Evolutionary conservation across 2,797 vertebrate genomes (phyloP).

Genomic region (Pteropus rufus): DNA sequence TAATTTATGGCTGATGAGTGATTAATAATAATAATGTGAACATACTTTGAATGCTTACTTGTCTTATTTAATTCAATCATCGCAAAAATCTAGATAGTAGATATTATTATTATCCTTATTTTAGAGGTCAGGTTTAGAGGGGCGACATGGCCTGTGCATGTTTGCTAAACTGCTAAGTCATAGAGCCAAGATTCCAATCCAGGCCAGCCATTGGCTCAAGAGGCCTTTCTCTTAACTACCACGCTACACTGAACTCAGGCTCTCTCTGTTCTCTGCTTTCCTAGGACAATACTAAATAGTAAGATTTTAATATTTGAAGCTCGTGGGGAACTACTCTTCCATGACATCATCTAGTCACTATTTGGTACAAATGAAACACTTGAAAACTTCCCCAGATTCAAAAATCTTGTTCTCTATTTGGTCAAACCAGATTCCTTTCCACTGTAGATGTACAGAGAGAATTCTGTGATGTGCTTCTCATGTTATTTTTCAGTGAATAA

Average conservation of each 20-base stretch:
- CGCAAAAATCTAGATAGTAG: not conserved
- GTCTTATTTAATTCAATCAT: not conserved
- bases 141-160: not conserved
- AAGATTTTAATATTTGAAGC: not conserved
- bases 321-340: not conserved
- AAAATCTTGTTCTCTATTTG: not conserved
- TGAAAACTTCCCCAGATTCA: not conserved
- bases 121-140: not conserved
- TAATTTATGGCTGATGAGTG: not conserved
- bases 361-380: not conserved
- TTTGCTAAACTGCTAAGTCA: not conserved
- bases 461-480: not conserved
- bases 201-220: not conserved
- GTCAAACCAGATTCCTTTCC: not conserved
- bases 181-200: not conserved
- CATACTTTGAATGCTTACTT: not conserved
- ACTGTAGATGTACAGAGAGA: not conserved
- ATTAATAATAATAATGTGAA: not conserved
- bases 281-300: not conserved
- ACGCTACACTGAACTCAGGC: not conserved
- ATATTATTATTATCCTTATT: not conserved
- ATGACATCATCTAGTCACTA: not conserved
- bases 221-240: not conserved
- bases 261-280: not conserved
- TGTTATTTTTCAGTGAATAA: not conserved